Percentiles rank a stretch among this genome's conserved stretches.
phyloP scores from a whole-genome alignment of 2,113 vertebrate genomes.

The Mellivora capensis region DNA sequence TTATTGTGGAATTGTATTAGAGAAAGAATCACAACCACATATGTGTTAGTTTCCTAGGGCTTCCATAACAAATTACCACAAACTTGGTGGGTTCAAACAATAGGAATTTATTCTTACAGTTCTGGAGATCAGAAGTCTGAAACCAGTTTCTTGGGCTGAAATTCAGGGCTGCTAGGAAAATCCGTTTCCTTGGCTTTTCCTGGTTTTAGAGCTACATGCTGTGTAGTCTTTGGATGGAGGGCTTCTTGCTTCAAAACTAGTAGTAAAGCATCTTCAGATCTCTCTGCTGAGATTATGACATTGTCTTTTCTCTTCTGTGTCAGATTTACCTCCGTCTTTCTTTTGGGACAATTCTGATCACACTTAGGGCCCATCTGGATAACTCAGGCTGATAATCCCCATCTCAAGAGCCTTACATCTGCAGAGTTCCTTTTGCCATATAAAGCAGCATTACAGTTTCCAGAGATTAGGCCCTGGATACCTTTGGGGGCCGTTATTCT shows the following conservation, averaged over 20 bases:
- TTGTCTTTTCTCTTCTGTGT: neutral
- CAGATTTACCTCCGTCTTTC: neutral
- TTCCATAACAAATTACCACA: neutral
- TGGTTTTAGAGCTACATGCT: neutral
- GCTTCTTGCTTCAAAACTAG: neutral
- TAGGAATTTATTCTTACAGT: neutral
- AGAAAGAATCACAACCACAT: neutral
- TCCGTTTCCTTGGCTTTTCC: neutral
- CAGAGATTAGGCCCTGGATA: neutral
- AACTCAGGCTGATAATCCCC: neutral
- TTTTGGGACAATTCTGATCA: neutral
- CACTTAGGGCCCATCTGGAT: neutral
- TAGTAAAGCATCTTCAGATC: neutral
- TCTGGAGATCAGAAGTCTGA: neutral
- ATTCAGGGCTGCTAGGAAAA: neutral
- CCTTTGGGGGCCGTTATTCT: neutral
- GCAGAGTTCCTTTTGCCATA: neutral
- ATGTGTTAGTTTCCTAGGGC: neutral
- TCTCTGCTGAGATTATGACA: neutral
- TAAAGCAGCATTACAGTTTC: neutral
- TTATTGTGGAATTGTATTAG: neutral
- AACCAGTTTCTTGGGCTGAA: neutral
- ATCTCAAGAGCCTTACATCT: neutral
- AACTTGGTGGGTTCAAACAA: neutral
- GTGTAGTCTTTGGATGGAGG: neutral